Conservation (phyloP, 2,113 vertebrate genomes). For the Acrocephalus arundinaceus region DNA sequence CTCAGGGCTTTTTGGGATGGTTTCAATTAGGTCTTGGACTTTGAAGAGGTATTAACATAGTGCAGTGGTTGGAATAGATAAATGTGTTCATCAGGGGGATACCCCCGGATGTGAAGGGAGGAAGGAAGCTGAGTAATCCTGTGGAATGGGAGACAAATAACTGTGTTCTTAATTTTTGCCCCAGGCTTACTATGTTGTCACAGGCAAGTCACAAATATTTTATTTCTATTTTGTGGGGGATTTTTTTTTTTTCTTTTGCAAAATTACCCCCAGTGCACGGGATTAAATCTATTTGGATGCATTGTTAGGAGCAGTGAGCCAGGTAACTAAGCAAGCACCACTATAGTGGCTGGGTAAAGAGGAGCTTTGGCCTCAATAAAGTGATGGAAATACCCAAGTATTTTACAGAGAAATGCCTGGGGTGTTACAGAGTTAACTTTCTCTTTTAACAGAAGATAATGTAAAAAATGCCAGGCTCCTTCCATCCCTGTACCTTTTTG, state of each 20-base stretch:
- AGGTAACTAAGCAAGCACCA: not conserved
- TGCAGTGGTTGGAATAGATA: not conserved
- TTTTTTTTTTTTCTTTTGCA: not conserved
- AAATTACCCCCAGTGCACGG: not conserved
- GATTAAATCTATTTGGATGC: not conserved
- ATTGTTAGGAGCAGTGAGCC: not conserved
- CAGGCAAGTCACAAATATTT: not conserved
- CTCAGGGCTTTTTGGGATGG: fast-evolving
- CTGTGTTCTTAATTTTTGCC: not conserved
- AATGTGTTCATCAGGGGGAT: not conserved
- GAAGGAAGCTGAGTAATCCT: conserved; percentile 18
- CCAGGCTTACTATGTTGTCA: not conserved
- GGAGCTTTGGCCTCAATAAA: not conserved
- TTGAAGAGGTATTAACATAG: not conserved
- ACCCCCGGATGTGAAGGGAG: not conserved
- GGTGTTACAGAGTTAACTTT: not conserved
- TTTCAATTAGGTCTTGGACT: not conserved
- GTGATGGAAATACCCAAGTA: fast-evolving
- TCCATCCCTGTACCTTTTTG: not conserved
- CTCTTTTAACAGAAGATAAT: not conserved
- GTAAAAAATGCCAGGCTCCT: not conserved
- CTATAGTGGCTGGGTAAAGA: not conserved
- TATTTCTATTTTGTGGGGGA: not conserved
- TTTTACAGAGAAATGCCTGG: not conserved
- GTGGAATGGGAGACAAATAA: not conserved